These are phyloP conservation scores for Hypomecis atomaria DNA, from an alignment of 2,888 invertebrate species.

Conservation along the genomic window DNA sequence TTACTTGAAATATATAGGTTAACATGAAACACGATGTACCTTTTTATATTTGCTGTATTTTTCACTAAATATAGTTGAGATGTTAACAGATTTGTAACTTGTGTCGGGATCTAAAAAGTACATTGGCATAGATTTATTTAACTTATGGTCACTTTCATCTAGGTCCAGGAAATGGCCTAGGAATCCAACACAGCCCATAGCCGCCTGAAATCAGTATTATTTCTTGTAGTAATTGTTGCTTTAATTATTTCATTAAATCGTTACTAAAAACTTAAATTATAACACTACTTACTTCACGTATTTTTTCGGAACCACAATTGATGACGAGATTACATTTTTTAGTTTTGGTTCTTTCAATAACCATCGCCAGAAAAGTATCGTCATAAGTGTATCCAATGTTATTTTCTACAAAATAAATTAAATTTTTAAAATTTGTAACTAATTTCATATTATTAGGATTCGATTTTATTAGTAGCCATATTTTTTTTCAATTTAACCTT, in stretches of 20 bases:
- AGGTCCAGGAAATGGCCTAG: conserved; percentile 12
- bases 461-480: too few relatives aligned
- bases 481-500: neutral
- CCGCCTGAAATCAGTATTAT: conserved; percentile 6
- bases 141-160: conserved; percentile 8
- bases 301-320: conserved; percentile 15
- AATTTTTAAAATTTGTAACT: too few relatives aligned
- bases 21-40: neutral
- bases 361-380: conserved; percentile 11
- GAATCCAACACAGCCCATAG: conserved; percentile 18
- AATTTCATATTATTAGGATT: too few relatives aligned
- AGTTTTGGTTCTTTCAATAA: conserved; percentile 17
- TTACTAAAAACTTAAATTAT: too few relatives aligned
- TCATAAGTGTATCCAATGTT: conserved; percentile 24
- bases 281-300: conserved; percentile 17
- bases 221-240: neutral
- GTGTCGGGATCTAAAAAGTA: neutral
- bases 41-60: conserved; percentile 14
- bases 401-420: conserved; percentile 16
- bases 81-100: conserved; percentile 11
- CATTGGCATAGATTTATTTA: conserved; percentile 11
- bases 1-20: too few relatives aligned
- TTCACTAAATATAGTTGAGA: conserved; percentile 21
- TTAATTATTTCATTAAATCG: too few relatives aligned
- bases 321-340: conserved; percentile 25